These are phyloP conservation scores for Ctenopoma multispine DNA, from an alignment of 2,797 vertebrate species.

Conservation along the genomic window DNA sequence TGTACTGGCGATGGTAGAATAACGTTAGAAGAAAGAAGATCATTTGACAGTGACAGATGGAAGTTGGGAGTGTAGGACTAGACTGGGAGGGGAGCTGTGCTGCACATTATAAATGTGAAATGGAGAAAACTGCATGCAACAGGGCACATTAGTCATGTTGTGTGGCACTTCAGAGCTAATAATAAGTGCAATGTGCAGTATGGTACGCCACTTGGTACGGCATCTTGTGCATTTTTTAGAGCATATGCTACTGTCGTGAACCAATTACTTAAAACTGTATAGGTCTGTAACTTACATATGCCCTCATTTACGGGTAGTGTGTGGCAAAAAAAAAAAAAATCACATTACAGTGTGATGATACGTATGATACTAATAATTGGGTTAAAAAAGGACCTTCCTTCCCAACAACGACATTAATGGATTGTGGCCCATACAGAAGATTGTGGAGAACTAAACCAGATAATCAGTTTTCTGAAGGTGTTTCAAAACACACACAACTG, in stretches of 20 bases:
- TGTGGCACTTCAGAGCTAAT: not conserved
- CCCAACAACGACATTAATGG: not conserved
- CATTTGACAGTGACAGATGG: not conserved
- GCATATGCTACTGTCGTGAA: not conserved
- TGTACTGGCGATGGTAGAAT: not conserved
- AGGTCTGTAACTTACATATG: not conserved
- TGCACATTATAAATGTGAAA: constrained; percentile 5
- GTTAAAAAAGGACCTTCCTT: not conserved
- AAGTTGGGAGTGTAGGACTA: not conserved
- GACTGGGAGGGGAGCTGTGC: constrained; percentile 2
- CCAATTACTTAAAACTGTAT: not conserved
- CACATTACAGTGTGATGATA: too few species aligned
- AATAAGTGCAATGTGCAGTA: not conserved
- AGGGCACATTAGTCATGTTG: not conserved
- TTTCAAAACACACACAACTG: not conserved
- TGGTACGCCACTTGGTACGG: too few species aligned
- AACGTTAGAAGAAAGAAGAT: not conserved
- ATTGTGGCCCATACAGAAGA: not conserved
- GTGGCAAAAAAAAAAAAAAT: not conserved
- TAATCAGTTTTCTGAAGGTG: not conserved
- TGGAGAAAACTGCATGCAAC: not conserved
- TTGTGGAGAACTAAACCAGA: not conserved
- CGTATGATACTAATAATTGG: not conserved
- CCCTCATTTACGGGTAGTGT: not conserved
- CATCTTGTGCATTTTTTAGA: too few species aligned